These are phyloP conservation scores for Megalops cyprinoides DNA, from an alignment of 2,797 vertebrate species.

Conservation along the genomic window DNA sequence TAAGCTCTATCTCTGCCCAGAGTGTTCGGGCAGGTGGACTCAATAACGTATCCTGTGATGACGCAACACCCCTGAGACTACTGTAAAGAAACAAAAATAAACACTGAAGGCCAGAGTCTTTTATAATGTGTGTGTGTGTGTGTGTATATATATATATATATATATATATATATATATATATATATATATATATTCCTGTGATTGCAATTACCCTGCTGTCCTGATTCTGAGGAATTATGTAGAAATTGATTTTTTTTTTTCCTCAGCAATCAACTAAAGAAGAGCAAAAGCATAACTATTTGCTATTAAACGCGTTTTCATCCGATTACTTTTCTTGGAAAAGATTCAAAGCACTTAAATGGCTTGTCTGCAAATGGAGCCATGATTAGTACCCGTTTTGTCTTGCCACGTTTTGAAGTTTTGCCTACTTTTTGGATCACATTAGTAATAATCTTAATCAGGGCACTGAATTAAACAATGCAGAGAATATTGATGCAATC, in stretches of 20 bases:
- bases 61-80: too few relatives aligned
- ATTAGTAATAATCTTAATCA: neutral
- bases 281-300: neutral
- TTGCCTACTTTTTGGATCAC: neutral
- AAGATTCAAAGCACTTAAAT: neutral
- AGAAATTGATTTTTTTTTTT: neutral
- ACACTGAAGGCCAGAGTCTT: too few relatives aligned
- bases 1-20: too few relatives aligned
- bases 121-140: too few relatives aligned
- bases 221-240: neutral
- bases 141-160: too few relatives aligned
- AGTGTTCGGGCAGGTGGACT: too few relatives aligned
- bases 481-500: neutral
- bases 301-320: neutral
- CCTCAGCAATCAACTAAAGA: neutral
- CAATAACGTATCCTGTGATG: too few relatives aligned
- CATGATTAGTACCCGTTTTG: neutral
- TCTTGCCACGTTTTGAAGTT: neutral
- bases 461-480: neutral
- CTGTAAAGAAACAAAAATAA: too few relatives aligned
- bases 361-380: neutral
- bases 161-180: neutral
- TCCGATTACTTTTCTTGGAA: constrained; percentile 11
- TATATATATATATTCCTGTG: neutral
- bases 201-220: neutral